phyloP scores from a whole-genome alignment of 2,797 vertebrate genomes.

The Hylomyscus alleni region DNA sequence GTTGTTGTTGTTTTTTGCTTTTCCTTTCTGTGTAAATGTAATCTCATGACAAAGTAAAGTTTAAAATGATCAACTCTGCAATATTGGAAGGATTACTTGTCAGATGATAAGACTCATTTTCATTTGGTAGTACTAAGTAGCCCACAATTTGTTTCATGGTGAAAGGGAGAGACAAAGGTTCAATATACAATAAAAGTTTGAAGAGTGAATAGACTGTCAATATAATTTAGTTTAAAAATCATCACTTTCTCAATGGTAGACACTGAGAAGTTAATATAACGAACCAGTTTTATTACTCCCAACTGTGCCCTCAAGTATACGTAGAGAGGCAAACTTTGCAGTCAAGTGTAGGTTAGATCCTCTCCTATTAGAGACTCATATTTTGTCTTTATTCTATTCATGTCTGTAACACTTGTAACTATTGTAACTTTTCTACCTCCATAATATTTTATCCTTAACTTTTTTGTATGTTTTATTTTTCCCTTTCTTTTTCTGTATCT shows the following conservation, averaged over 20 bases:
- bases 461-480: background rate
- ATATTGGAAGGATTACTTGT: background rate
- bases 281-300: background rate
- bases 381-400: background rate
- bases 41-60: background rate
- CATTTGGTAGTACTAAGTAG: background rate
- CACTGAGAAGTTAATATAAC: background rate
- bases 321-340: background rate
- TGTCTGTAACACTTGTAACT: background rate
- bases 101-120: background rate
- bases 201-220: background rate
- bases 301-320: background rate
- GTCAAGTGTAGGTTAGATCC: background rate
- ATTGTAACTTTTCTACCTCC: background rate
- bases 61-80: background rate
- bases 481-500: background rate
- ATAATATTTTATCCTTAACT: background rate
- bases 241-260: background rate
- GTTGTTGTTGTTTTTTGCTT: background rate
- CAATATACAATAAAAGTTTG: background rate
- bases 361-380: background rate
- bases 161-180: background rate
- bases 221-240: slow-evolving; percentile 24
- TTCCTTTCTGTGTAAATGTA: background rate
- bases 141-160: background rate